Percentiles rank a stretch among this genome's conserved stretches.
Conservation (phyloP, 2,888 invertebrate species). For the Agrilus mali region DNA sequence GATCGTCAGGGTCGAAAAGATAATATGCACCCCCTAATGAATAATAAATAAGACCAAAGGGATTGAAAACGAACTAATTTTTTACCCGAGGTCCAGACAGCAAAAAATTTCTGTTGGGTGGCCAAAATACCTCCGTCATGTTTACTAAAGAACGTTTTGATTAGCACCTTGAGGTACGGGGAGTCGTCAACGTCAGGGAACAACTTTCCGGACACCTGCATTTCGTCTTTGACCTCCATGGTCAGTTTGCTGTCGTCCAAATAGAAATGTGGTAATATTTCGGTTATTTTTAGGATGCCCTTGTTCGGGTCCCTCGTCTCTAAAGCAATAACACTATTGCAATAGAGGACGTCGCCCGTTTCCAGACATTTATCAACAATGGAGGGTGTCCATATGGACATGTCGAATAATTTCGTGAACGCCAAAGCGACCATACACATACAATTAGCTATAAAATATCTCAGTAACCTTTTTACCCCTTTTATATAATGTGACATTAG, state of each 20-base stretch:
- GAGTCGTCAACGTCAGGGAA: conserved; percentile 11
- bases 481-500: background rate
- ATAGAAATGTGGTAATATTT: conserved; percentile 23
- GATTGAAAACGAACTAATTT: background rate
- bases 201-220: conserved; percentile 12
- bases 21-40: conserved; percentile 17
- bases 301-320: conserved; percentile 17
- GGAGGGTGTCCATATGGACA: conserved; percentile 44
- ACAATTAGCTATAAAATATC: conserved; percentile 16
- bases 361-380: conserved; percentile 42
- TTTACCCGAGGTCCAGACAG: conserved; percentile 21
- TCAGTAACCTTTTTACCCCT: too few species aligned
- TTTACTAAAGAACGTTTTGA: conserved; percentile 21
- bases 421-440: conserved; percentile 45
- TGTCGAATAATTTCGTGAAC: conserved; percentile 40
- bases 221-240: conserved; percentile 19
- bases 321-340: conserved; percentile 17
- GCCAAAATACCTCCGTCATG: conserved; percentile 22
- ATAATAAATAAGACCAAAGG: background rate
- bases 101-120: conserved; percentile 19
- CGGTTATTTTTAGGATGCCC: conserved; percentile 17
- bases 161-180: conserved; percentile 9
- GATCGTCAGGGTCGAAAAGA: conserved; percentile 27
- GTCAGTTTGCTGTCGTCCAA: conserved; percentile 21
- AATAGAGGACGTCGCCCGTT: conserved; percentile 40